phyloP scores from a whole-genome alignment of 2,113 vertebrate species.

The Serilophus lunatus region DNA sequence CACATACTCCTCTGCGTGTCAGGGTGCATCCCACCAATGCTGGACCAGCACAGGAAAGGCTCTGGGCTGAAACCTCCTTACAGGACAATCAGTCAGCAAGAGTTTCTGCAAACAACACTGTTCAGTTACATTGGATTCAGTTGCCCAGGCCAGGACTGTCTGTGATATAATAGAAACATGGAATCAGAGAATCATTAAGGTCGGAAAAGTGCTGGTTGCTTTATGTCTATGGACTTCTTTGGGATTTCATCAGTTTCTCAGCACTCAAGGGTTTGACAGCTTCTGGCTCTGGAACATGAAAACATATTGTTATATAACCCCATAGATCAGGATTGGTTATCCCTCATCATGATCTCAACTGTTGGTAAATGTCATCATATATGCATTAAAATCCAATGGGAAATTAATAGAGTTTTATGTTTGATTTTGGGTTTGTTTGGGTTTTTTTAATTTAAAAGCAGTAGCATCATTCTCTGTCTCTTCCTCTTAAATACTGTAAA shows the following conservation, averaged over 20 bases:
- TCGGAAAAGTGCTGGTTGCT: neutral
- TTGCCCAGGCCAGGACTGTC: neutral
- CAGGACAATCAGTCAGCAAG: fast-evolving
- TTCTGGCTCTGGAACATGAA: neutral
- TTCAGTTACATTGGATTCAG: fast-evolving
- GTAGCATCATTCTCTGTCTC: neutral
- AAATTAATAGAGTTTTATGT: neutral
- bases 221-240: neutral
- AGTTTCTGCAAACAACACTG: neutral
- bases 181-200: neutral
- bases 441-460: neutral
- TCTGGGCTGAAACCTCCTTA: neutral
- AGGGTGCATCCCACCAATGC: fast-evolving
- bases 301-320: neutral
- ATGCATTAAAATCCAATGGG: neutral
- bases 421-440: fast-evolving
- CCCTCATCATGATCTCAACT: neutral
- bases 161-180: neutral
- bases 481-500: neutral
- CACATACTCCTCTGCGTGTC: neutral
- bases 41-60: neutral
- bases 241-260: neutral
- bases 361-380: neutral
- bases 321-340: neutral
- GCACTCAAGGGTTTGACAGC: fast-evolving